A percentile compares a stretch with the other conserved stretches of the same genome.
Conservation (phyloP, 35 echinoderm and acorn worm genomes). For the Lytechinus pictus region DNA sequence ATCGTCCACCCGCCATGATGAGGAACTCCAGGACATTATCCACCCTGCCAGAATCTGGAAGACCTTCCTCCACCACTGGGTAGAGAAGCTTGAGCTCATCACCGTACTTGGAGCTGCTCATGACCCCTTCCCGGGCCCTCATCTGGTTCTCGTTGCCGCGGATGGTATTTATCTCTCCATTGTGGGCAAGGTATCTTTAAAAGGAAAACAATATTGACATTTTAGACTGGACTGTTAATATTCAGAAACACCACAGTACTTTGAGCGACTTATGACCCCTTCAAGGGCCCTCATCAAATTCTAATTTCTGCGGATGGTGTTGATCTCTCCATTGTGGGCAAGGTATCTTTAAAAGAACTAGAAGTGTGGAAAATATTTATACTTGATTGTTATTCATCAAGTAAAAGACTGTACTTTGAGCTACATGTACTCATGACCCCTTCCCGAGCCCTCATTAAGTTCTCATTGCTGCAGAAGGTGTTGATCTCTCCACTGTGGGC, state of each 20-base stretch:
- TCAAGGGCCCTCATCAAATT: slow-evolving; percentile 94
- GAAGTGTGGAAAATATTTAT: no score
- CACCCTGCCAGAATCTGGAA: slow-evolving; percentile 86
- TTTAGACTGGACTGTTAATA: no score
- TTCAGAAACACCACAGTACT: slow-evolving; percentile 74
- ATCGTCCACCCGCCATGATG: slow-evolving; percentile 90
- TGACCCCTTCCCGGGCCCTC: slow-evolving; percentile 91
- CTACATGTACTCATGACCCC: slow-evolving; percentile 96
- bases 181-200: slow-evolving; percentile 91
- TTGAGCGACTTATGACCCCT: slow-evolving; percentile 86
- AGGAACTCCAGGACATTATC: slow-evolving; percentile 98
- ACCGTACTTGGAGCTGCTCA: slow-evolving; percentile 83
- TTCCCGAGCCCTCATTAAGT: slow-evolving; percentile 91
- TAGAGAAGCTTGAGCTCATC: slow-evolving; percentile 90
- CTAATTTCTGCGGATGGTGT: slow-evolving; percentile 92
- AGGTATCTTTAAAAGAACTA: slow-evolving; percentile 66
- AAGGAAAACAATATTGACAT: no score
- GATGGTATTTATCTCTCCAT: slow-evolving; percentile 95
- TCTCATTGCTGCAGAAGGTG: slow-evolving; percentile 91
- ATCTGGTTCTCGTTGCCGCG: slow-evolving; percentile 97
- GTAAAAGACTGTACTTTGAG: slow-evolving; percentile 74
- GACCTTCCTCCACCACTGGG: slow-evolving; percentile 88
- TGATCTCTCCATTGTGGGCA: slow-evolving; percentile 97
- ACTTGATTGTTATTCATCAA: neutral
- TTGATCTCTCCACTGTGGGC: slow-evolving; percentile 98